phyloP scores from a whole-genome alignment of 2,113 vertebrate genomes.

The Conger conger region DNA sequence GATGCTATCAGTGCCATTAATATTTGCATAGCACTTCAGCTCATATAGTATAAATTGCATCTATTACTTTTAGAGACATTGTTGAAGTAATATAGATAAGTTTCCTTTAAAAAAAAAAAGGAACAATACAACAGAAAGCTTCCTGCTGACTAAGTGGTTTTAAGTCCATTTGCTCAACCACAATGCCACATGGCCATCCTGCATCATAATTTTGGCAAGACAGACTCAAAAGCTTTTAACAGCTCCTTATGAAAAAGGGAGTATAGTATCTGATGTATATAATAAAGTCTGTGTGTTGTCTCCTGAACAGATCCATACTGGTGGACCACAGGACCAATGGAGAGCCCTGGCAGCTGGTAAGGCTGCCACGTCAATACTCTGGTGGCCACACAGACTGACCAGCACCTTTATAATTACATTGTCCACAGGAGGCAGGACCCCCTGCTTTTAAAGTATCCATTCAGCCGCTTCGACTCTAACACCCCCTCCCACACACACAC shows the following conservation, averaged over 20 bases:
- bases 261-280: not conserved
- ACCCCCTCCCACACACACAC: not conserved
- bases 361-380: slow-evolving; percentile 41
- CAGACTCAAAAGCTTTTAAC: too few relatives aligned
- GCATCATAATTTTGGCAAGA: too few relatives aligned
- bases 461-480: not conserved
- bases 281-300: not conserved
- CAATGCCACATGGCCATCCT: too few relatives aligned
- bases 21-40: too few relatives aligned
- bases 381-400: slow-evolving; percentile 52
- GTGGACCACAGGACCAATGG: slow-evolving; percentile 5
- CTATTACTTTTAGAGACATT: too few relatives aligned
- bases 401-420: slow-evolving; percentile 60
- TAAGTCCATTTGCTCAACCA: too few relatives aligned
- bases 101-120: too few relatives aligned
- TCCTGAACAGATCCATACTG: not conserved
- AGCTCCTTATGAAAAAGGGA: not conserved
- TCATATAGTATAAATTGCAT: too few relatives aligned
- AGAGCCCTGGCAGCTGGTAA: slow-evolving; percentile 38
- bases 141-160: too few relatives aligned
- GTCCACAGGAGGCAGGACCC: slow-evolving; percentile 30
- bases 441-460: not conserved
- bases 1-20: too few relatives aligned
- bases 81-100: too few relatives aligned
- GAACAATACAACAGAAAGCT: too few relatives aligned